Percentiles rank a stretch among this genome's conserved stretches.
Conservation (phyloP, 1,140 invertebrate genomes). For the Metopolophium dirhodum region DNA sequence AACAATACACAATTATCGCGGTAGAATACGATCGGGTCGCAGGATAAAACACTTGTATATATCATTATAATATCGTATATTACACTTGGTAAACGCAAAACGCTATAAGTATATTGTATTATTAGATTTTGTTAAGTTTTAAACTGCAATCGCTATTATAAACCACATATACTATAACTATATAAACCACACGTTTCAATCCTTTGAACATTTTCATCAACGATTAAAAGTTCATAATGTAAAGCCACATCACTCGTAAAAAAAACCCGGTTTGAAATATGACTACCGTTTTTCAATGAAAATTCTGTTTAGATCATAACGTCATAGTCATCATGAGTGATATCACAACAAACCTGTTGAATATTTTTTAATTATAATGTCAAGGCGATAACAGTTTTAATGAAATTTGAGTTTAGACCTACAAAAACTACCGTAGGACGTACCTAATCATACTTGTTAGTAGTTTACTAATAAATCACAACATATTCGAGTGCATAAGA, state of each 20-base stretch:
- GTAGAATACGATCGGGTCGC: not conserved
- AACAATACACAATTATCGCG: not conserved
- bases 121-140: not conserved
- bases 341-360: not conserved
- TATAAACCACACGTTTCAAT: not conserved
- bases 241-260: not conserved
- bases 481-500: not conserved
- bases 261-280: not conserved
- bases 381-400: slow-evolving; percentile 4
- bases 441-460: not conserved
- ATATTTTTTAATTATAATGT: not conserved
- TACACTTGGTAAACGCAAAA: not conserved
- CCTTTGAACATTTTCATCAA: not conserved
- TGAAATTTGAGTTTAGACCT: not conserved
- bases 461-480: not conserved
- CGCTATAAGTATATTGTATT: not conserved
- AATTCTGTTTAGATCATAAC: not conserved
- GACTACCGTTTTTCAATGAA: not conserved
- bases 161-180: not conserved
- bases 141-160: not conserved
- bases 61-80: not conserved
- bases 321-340: not conserved
- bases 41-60: not conserved
- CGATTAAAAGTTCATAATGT: not conserved
- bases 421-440: not conserved